phyloP scores from a whole-genome alignment of 1,140 invertebrate species.

The Zophobas morio region DNA sequence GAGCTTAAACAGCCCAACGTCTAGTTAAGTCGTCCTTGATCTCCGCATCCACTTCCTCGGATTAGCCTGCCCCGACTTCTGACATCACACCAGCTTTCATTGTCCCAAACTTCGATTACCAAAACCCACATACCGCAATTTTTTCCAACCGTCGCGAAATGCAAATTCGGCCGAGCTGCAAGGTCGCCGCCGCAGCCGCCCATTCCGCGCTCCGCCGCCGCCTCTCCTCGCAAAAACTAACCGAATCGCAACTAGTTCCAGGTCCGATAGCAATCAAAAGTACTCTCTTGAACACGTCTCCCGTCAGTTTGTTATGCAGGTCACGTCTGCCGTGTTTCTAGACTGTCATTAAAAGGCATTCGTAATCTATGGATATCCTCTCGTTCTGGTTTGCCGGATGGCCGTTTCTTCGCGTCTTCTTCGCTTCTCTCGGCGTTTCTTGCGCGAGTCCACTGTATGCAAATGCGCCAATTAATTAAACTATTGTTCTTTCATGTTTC shows the following conservation, averaged over 20 bases:
- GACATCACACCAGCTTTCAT: too few species aligned
- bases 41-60: too few species aligned
- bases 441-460: constrained; percentile 25
- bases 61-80: too few species aligned
- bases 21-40: too few species aligned
- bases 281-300: constrained; percentile 45
- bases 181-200: too few species aligned
- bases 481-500: constrained; percentile 43
- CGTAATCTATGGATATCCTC: constrained; percentile 40
- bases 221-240: neutral
- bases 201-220: too few species aligned
- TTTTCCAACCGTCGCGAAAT: too few species aligned
- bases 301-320: constrained; percentile 53
- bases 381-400: constrained; percentile 20
- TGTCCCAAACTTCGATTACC: too few species aligned
- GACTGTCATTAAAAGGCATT: constrained; percentile 54
- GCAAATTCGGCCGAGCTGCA: too few species aligned
- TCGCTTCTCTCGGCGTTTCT: neutral
- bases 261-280: constrained; percentile 34
- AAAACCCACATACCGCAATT: too few species aligned
- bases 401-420: constrained; percentile 33
- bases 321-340: constrained; percentile 53
- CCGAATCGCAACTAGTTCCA: constrained; percentile 16
- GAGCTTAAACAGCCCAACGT: too few species aligned
- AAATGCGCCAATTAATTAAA: constrained; percentile 39